Conservation (phyloP, 2,888 invertebrate genomes). For the Oligia latruncula region DNA sequence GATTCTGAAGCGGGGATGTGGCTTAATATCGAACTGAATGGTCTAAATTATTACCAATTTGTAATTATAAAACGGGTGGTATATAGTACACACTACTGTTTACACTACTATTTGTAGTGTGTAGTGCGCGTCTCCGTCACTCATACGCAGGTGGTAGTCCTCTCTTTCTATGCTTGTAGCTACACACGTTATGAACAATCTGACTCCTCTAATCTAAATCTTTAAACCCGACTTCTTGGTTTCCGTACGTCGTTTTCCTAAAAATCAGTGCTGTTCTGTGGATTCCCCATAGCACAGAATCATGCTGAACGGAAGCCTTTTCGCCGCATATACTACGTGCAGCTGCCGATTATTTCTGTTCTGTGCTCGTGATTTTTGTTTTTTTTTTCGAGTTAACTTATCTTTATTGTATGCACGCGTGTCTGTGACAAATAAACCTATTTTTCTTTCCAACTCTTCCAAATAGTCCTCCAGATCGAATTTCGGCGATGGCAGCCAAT, state of each 20-base stretch:
- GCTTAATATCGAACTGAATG: not conserved
- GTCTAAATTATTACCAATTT: not conserved
- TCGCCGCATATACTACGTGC: not conserved
- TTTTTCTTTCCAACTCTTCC: not conserved
- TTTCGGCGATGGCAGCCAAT: no score
- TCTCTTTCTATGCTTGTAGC: not conserved
- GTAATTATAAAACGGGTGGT: not conserved
- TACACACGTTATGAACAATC: no score
- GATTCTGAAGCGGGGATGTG: not conserved
- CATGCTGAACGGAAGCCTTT: not conserved
- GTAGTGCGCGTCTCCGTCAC: not conserved
- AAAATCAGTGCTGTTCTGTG: not conserved
- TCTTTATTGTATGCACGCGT: not conserved
- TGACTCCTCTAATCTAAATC: no score
- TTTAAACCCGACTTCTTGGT: not conserved
- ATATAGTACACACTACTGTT: no score
- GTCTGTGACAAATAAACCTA: not conserved
- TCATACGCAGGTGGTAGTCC: not conserved
- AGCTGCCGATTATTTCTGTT: not conserved
- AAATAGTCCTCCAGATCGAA: no score
- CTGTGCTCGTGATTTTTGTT: not conserved
- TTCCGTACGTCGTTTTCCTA: not conserved
- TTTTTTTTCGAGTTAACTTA: not conserved
- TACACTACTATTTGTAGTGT: not conserved
- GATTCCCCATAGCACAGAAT: not conserved